phyloP scores from a whole-genome alignment of 2,113 vertebrate species.

The Protobothrops flavoviridis region DNA sequence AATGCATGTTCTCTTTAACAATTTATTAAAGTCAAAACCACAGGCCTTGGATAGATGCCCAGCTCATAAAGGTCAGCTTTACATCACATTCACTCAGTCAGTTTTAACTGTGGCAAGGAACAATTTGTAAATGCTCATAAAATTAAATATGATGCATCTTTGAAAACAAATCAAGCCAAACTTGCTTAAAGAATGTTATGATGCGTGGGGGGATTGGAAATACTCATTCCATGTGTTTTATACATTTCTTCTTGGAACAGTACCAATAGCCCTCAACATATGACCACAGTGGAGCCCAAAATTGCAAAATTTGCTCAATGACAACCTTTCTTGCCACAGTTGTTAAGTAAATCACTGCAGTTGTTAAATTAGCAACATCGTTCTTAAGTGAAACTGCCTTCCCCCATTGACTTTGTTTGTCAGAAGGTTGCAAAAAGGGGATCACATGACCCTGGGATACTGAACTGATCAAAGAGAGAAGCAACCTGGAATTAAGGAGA shows the following conservation, averaged over 20 bases:
- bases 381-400: too few relatives aligned
- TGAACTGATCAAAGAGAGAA: too few relatives aligned
- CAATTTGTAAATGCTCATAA: neutral
- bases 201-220: neutral
- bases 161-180: neutral
- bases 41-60: neutral
- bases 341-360: too few relatives aligned
- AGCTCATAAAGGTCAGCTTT: neutral
- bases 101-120: neutral
- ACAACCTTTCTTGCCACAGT: too few relatives aligned
- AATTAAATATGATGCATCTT: neutral
- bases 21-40: conserved; percentile 6
- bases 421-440: too few relatives aligned
- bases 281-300: too few relatives aligned
- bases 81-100: neutral
- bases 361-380: too few relatives aligned
- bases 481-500: too few relatives aligned
- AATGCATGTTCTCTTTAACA: neutral
- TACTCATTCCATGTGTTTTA: neutral
- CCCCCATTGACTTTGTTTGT: too few relatives aligned
- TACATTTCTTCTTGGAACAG: neutral
- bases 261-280: too few relatives aligned
- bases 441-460: too few relatives aligned
- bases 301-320: too few relatives aligned
- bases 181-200: neutral